Evolutionary conservation across 2,113 vertebrate genomes (phyloP).

Genomic region (Xiphophorus couchianus): DNA sequence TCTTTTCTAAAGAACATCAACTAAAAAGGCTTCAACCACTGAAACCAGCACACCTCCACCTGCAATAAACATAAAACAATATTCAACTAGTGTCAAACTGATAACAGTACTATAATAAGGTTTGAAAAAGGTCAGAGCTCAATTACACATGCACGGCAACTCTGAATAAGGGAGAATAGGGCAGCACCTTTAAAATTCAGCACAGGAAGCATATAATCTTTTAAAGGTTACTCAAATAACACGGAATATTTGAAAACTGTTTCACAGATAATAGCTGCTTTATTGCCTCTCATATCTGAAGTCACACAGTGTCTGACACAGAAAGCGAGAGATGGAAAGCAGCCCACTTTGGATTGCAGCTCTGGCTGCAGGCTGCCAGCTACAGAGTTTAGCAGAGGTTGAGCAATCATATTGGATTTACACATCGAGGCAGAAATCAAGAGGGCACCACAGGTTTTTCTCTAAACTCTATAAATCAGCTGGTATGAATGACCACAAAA

Average conservation of each 20-base stretch:
- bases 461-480: constrained; percentile 60
- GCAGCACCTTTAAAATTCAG: neutral
- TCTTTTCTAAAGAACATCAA: neutral
- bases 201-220: neutral
- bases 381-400: constrained; percentile 55
- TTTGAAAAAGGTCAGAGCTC: neutral
- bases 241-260: neutral
- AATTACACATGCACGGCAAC: neutral
- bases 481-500: constrained; percentile 10
- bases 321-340: constrained; percentile 26
- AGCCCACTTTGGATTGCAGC: constrained; percentile 43
- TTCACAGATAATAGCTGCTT: neutral
- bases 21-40: neutral
- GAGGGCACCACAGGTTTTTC: constrained; percentile 46
- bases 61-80: neutral
- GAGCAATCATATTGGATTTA: constrained; percentile 58
- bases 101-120: neutral
- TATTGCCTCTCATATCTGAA: neutral
- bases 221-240: neutral
- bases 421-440: constrained; percentile 57
- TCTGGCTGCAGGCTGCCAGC: constrained; percentile 41
- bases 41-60: too few relatives aligned
- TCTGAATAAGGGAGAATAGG: neutral
- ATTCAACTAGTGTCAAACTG: neutral
- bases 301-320: constrained; percentile 7